Base-by-base conservation (phyloP, 2,797 vertebrate species). In the Chelonia mydas region DNA sequence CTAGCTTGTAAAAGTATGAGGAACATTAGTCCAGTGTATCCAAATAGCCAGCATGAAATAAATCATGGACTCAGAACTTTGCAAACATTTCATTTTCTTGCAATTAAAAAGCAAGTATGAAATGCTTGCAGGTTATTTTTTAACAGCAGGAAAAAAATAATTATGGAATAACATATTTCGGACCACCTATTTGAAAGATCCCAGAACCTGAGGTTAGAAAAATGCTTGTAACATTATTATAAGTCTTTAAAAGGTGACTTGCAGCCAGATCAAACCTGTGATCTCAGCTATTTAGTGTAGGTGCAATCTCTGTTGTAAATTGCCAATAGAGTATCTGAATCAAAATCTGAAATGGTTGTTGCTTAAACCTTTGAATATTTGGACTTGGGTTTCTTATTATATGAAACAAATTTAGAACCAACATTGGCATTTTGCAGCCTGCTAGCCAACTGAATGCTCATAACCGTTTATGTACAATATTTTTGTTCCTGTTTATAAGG, bases 41-140 rank as follows among this genome's bases (percentile, higher is more conserved):
- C 94, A 91, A 89, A 92, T 84, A 94, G 51, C 28, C 27, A 57
- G 23, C 1, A 45, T 15, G 15, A 91, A 94, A 93, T 83, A 7
- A 92, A 90, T 94, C 55, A 84, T 11, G 37, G 50, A 65, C 61
- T 92, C 82, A 86, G 82, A 86, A 80, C 54, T 59, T 65, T 33
- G 81, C 61, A 94, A 95, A 80, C 5, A 5, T 5, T 80, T 45
- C 3, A 1, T 83, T 45, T 8, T 47, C 90, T 84, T 33, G 21
- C 65, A 88, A 94, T 96, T 96, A 83, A 94, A 96, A 96, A 93
- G 16, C 45, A 95, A 92, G 89, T 89, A 45, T 90, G 54, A 90
- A 93, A 90, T 89, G 27, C 37, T 93, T 87, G 28, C 16, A n/a
- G 2, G 68, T 93, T 95, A 79, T 19, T 83, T 96, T 93, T 89